Base-by-base conservation (phyloP, 2,888 invertebrate species). In the Dromius quadrimaculatus region DNA sequence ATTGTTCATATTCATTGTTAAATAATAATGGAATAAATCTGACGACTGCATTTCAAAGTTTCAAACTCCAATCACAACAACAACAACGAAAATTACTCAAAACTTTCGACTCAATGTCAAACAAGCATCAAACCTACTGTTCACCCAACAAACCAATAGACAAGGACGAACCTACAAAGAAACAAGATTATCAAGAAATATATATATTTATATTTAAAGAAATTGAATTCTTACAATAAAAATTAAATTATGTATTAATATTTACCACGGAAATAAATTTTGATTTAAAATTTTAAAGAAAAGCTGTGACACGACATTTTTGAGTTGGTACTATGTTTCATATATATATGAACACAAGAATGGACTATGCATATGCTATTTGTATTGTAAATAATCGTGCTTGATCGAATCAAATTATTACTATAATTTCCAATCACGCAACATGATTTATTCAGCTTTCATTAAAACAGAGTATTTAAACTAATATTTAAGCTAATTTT, bases 1-100 rank as follows among this genome's bases (percentile, higher is more conserved):
- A 73, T 81, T 80, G 72, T 82, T 82, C 36, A 82, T 80, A 74
- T 83, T 82, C 77, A 81, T 77, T 47, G 81, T 78, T 74, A 83
- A 77, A 77, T 82, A 83, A 76, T 81, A 81, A 76, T 79, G 79
- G 65, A 81, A 77, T 73, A 81, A 75, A 71, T 82, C 82, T 73
- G 76, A 79, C 32, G 77, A 76, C 71, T 79, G 77, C 72, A 77
- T 77, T 73, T 76, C 78, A 59, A 59, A 68, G 34, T 45, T 45
- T 68, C 34, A 15, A 32, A 43, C 34, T 57, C 59, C 41, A 20
- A 43, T 32, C 43, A 68, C n/a, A 68, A 68, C 68, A 68, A 68
- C 41, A 68, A 68, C 59, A 68, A 59, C 68, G 34, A 68, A 68
- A 68, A 43, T 68, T 70, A 45, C 70, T 70, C 70, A 70, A 70